These are phyloP conservation scores for Drosophila melanocephala DNA, from an alignment of 2,888 invertebrate species.

Conservation along the genomic window DNA sequence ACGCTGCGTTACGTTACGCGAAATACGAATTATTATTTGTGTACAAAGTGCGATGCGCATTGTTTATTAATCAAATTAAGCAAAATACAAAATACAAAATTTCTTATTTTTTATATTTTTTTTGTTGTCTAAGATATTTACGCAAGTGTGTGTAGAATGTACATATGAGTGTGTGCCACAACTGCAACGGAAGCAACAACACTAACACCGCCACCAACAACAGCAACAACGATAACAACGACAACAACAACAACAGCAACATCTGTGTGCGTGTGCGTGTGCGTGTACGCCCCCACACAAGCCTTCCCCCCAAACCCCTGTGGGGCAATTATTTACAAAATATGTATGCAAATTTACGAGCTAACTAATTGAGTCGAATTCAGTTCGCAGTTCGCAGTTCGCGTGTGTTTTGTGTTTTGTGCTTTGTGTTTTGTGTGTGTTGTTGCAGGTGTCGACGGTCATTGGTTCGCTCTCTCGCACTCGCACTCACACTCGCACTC, in stretches of 20 bases:
- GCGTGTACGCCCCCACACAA: slow-evolving; percentile 8
- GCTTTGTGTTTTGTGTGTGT: slow-evolving; percentile 44
- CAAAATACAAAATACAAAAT: slow-evolving; percentile 1
- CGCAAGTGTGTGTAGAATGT: slow-evolving; percentile 35
- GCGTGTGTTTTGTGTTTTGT: slow-evolving; percentile 27
- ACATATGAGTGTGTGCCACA: slow-evolving; percentile 36
- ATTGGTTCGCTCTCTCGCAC: slow-evolving; percentile 17
- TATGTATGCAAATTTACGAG: slow-evolving; percentile 80
- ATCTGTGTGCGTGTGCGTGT: slow-evolving; percentile 24
- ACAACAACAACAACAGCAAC: slow-evolving; percentile 17
- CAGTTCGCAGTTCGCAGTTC: slow-evolving; percentile 31
- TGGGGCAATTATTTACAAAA: slow-evolving; percentile 62
- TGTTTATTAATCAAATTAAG: slow-evolving; percentile 52
- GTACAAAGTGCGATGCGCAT: slow-evolving; percentile 48
- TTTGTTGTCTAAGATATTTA: slow-evolving; percentile 42
- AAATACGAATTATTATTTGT: slow-evolving; percentile 40
- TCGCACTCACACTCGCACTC: slow-evolving; percentile 1
- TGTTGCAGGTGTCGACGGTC: slow-evolving; percentile 69
- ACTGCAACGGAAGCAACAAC: slow-evolving; percentile 15
- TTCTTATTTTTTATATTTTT: slow-evolving; percentile 20
- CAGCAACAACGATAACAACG: slow-evolving; percentile 23
- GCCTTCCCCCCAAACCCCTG: slow-evolving; percentile 10
- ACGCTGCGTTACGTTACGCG: slow-evolving; percentile 50
- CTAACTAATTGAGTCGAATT: slow-evolving; percentile 78
- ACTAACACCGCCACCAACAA: slow-evolving; percentile 18